Evolutionary conservation across 2,888 invertebrate genomes (phyloP).

Genomic region (Epinotia brunnichana): DNA sequence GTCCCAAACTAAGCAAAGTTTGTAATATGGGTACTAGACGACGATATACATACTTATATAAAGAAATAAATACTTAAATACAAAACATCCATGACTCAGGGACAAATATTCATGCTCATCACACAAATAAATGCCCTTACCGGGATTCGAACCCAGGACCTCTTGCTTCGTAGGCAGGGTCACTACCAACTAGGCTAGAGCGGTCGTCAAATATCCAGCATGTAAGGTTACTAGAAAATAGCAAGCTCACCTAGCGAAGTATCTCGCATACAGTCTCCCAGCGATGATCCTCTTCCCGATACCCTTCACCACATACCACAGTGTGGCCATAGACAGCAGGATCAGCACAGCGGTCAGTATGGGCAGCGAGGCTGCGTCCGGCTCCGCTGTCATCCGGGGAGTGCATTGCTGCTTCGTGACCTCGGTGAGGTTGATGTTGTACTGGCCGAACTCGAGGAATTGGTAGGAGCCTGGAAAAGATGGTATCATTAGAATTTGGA

Average conservation of each 20-base stretch:
- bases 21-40: too few relatives aligned
- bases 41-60: too few relatives aligned
- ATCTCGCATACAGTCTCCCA: conserved; percentile 71
- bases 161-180: too few relatives aligned
- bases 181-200: too few relatives aligned
- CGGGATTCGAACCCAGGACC: too few relatives aligned
- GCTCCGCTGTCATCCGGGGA: conserved; percentile 75
- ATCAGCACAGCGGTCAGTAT: conserved; percentile 75
- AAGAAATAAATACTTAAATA: too few relatives aligned
- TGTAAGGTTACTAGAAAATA: not conserved
- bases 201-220: too few relatives aligned
- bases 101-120: too few relatives aligned
- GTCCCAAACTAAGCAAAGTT: too few relatives aligned
- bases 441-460: conserved; percentile 77
- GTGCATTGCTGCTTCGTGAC: conserved; percentile 57
- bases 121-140: too few relatives aligned
- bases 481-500: not conserved
- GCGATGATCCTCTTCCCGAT: conserved; percentile 74
- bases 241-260: conserved; percentile 69
- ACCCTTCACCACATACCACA: conserved; percentile 78
- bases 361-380: conserved; percentile 76
- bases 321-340: conserved; percentile 76
- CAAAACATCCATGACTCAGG: too few relatives aligned
- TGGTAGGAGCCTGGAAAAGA: conserved; percentile 63
- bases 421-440: conserved; percentile 64